phyloP scores from a whole-genome alignment of 2,888 invertebrate genomes.

The Mythimna pallens region DNA sequence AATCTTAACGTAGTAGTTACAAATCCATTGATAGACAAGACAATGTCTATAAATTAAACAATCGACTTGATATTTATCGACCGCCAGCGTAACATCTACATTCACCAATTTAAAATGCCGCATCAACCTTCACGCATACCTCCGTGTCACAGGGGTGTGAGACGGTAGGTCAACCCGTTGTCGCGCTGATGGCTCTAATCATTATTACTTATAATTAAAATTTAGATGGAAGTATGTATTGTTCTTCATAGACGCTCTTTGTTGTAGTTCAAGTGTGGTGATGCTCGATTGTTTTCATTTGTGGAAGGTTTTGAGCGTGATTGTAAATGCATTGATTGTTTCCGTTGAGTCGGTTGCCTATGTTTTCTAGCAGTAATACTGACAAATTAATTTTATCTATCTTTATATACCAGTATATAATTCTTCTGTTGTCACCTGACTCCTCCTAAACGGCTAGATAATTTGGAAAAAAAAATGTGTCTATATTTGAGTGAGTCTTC shows the following conservation, averaged over 20 bases:
- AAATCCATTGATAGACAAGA: constrained; percentile 17
- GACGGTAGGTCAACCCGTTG: constrained; percentile 86
- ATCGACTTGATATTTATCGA: constrained; percentile 7
- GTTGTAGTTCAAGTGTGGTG: constrained; percentile 48
- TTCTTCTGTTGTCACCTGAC: too few relatives aligned
- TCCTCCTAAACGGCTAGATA: too few relatives aligned
- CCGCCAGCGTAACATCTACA: not conserved
- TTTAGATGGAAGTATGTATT: constrained; percentile 82
- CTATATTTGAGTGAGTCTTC: too few relatives aligned
- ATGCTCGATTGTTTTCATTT: constrained; percentile 23
- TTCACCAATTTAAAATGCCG: constrained; percentile 61
- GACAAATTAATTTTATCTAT: too few relatives aligned
- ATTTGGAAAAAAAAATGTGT: too few relatives aligned
- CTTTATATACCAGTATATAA: too few relatives aligned
- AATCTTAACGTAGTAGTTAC: not conserved
- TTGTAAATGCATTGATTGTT: not conserved
- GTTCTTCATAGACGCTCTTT: constrained; percentile 63
- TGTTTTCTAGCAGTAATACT: too few relatives aligned
- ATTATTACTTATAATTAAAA: constrained; percentile 89
- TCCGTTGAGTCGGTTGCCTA: too few relatives aligned
- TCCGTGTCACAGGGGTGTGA: constrained; percentile 79
- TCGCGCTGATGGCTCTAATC: constrained; percentile 87
- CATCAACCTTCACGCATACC: constrained; percentile 66
- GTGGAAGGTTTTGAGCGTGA: not conserved
- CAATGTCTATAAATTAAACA: constrained; percentile 9